Conservation (phyloP, 2,888 invertebrate species). For the Xylophagus ater region DNA sequence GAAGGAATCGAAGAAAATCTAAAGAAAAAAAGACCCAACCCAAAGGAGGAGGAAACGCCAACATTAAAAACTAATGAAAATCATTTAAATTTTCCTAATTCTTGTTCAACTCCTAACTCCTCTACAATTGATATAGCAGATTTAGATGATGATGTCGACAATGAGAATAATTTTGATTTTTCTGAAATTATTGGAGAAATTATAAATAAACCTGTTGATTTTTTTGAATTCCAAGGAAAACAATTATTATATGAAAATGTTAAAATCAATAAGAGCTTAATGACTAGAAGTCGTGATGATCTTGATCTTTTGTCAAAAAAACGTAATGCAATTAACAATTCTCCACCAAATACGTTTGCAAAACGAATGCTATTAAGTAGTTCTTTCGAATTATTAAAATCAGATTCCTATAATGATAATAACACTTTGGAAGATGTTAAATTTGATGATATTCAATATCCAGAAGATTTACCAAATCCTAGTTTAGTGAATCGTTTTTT, state of each 20-base stretch:
- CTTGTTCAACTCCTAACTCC: slow-evolving; percentile 31
- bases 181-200: slow-evolving; percentile 46
- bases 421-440: slow-evolving; percentile 4
- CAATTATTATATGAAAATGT: slow-evolving; percentile 25
- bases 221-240: slow-evolving; percentile 26
- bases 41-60: slow-evolving; percentile 23
- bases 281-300: slow-evolving; percentile 23
- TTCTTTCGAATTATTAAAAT: not conserved
- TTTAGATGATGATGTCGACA: slow-evolving; percentile 34
- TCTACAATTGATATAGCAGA: slow-evolving; percentile 24
- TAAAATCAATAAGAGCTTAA: slow-evolving; percentile 15
- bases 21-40: slow-evolving; percentile 30
- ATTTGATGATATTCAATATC: not conserved
- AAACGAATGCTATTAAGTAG: slow-evolving; percentile 8
- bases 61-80: not conserved
- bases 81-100: slow-evolving; percentile 6
- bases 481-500: slow-evolving; percentile 28
- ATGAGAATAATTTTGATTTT: slow-evolving; percentile 40
- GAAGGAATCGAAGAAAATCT: slow-evolving; percentile 27
- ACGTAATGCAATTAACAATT: slow-evolving; percentile 3
- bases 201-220: slow-evolving; percentile 24
- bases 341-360: not conserved
- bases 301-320: slow-evolving; percentile 21
- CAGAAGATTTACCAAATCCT: not conserved
- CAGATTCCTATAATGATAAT: not conserved